phyloP scores from a whole-genome alignment of 2,888 invertebrate genomes.

The Erebia aethiops region DNA sequence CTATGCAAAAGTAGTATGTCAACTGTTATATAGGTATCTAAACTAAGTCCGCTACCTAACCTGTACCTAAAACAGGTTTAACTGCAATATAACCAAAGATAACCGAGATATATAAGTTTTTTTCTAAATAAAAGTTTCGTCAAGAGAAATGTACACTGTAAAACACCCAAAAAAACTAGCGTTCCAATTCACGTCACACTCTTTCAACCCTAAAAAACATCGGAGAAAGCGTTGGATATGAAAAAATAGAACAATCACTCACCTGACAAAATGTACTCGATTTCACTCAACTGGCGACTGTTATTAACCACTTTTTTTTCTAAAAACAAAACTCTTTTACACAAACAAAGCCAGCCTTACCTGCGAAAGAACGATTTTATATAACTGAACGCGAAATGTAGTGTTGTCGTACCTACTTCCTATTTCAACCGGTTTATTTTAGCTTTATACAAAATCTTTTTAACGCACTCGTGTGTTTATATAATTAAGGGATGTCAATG shows the following conservation, averaged over 20 bases:
- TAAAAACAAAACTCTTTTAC: constrained; percentile 54
- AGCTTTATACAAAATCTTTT: constrained; percentile 2
- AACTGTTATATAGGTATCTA: constrained; percentile 19
- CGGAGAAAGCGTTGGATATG: constrained; percentile 52
- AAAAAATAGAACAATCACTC: constrained; percentile 51
- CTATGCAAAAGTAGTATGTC: constrained; percentile 22
- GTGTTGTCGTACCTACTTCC: constrained; percentile 53
- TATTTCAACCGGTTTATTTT: constrained; percentile 55
- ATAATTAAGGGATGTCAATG: neutral
- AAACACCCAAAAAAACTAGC: constrained; percentile 27
- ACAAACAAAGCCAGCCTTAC: constrained; percentile 56
- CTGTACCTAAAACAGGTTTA: constrained; percentile 21
- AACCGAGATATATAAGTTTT: neutral
- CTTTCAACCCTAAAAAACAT: constrained; percentile 48
- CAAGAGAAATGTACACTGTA: constrained; percentile 14
- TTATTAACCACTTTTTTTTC: constrained; percentile 53
- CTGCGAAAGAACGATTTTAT: constrained; percentile 68
- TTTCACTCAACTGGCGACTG: constrained; percentile 56
- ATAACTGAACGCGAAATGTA: constrained; percentile 54
- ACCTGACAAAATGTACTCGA: constrained; percentile 59
- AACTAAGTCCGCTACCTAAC: constrained; percentile 19
- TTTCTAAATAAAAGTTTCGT: neutral
- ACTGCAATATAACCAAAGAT: constrained; percentile 6
- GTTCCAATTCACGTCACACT: constrained; percentile 34
- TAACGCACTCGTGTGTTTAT: constrained; percentile 26